Conservation (phyloP, 2,797 vertebrate species). For the Lepus oiostolus region DNA sequence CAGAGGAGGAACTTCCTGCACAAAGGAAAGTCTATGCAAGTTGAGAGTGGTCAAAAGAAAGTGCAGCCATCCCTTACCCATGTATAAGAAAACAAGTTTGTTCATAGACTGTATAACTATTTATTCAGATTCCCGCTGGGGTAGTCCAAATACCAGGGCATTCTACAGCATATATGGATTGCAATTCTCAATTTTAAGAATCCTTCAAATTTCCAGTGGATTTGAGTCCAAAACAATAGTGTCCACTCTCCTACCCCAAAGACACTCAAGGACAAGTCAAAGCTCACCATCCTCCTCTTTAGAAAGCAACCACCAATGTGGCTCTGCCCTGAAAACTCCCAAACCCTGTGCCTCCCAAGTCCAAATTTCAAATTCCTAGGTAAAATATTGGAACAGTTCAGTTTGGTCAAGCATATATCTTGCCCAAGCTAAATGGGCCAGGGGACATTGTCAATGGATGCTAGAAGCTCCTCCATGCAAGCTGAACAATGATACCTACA, state of each 20-base stretch:
- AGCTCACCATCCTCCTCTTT: not conserved
- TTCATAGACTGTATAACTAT: not conserved
- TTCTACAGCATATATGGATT: not conserved
- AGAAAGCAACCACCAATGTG: not conserved
- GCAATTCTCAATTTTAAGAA: not conserved
- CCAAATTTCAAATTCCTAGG: not conserved
- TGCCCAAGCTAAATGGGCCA: not conserved
- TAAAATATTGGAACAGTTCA: not conserved
- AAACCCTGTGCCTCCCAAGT: not conserved
- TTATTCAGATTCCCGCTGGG: not conserved
- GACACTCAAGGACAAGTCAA: not conserved
- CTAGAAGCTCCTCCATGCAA: not conserved
- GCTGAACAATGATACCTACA: not conserved
- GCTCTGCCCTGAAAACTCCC: not conserved
- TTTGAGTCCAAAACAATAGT: not conserved
- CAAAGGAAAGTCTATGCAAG: not conserved
- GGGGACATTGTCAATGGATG: not conserved
- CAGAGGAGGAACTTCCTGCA: not conserved
- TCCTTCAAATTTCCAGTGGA: not conserved
- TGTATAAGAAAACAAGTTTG: not conserved
- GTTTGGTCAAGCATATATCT: not conserved
- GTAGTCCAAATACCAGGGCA: not conserved
- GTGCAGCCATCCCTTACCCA: not conserved
- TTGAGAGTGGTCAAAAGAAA: not conserved
- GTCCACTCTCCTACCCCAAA: not conserved